Conservation (phyloP, 2,888 invertebrate genomes). For the Cephus rjabovi region DNA sequence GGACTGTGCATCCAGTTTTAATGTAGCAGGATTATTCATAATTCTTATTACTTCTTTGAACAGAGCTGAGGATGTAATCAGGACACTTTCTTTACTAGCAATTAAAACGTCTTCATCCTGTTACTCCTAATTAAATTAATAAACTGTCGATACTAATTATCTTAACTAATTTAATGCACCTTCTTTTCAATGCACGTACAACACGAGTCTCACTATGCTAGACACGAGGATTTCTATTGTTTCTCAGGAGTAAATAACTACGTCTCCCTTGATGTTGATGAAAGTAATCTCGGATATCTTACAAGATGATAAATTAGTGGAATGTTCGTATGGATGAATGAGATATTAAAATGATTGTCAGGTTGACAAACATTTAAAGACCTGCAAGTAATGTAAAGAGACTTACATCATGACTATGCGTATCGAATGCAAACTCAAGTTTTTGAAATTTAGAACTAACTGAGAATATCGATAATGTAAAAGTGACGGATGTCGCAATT, state of each 20-base stretch:
- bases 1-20: not conserved
- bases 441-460: not conserved
- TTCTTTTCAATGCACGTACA: not conserved
- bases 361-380: not conserved
- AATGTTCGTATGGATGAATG: not conserved
- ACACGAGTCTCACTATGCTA: not conserved
- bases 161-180: not conserved
- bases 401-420: no score
- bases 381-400: no score
- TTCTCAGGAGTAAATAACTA: not conserved
- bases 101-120: not conserved
- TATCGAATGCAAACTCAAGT: not conserved
- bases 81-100: not conserved
- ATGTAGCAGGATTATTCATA: not conserved
- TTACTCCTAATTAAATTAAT: not conserved
- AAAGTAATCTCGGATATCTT: not conserved
- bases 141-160: not conserved
- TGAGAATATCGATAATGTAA: not conserved
- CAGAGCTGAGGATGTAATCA: not conserved
- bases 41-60: not conserved
- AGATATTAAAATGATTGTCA: not conserved
- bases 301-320: not conserved
- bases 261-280: not conserved
- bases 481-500: conserved; percentile 40
- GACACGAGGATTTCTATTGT: not conserved